Evolutionary conservation across 2,113 vertebrate genomes (phyloP).

Genomic region (Calypte anna): DNA sequence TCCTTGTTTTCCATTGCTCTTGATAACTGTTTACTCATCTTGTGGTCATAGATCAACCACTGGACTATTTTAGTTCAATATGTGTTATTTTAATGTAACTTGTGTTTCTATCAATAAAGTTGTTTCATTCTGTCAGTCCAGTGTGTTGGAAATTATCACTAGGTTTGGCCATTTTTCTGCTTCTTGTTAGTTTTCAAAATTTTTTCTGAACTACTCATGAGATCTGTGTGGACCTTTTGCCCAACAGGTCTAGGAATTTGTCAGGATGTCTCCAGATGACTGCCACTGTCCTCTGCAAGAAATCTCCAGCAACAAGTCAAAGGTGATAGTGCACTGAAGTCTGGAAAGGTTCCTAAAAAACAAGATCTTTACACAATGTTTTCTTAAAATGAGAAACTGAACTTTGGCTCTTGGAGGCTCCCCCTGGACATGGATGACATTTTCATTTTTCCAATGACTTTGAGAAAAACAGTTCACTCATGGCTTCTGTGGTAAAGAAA

Average conservation of each 20-base stretch:
- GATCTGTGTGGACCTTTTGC: rapidly evolving
- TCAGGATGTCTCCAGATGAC: background rate
- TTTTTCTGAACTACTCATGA: background rate
- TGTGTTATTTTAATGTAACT: background rate
- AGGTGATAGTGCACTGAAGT: background rate
- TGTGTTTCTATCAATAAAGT: background rate
- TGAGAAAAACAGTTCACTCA: background rate
- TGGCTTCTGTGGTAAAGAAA: background rate
- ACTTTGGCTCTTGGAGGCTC: background rate
- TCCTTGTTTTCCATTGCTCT: background rate
- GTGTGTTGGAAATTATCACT: background rate
- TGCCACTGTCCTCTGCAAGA: background rate
- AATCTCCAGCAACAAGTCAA: background rate
- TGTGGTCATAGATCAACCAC: background rate
- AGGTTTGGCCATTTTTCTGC: background rate
- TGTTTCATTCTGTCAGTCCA: background rate
- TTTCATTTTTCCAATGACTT: background rate
- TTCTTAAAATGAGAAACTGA: background rate
- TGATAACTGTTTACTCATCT: background rate
- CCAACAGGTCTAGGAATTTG: background rate
- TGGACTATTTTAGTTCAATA: background rate
- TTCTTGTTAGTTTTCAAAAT: background rate
- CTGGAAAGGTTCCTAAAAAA: background rate
- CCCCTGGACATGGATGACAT: background rate
- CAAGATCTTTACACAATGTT: background rate